Evolutionary conservation across 2,113 vertebrate genomes (phyloP).

Genomic region (Chionomys nivalis): DNA sequence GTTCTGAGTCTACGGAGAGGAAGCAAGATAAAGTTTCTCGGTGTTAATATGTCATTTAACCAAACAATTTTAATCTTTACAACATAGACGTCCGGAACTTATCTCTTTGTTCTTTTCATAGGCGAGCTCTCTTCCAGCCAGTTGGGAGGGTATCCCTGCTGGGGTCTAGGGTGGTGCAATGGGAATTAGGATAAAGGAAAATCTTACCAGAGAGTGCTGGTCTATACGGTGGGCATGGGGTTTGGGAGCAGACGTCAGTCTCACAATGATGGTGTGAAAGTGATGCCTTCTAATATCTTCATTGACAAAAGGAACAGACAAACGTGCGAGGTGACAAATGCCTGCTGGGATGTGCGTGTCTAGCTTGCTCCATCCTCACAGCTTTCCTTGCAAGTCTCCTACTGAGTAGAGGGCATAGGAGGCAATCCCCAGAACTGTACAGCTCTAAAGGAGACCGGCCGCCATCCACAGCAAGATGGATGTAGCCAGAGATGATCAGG

Average conservation of each 20-base stretch:
- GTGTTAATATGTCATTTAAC: neutral
- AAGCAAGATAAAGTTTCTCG: neutral
- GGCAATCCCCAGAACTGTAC: too few species aligned
- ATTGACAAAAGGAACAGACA: neutral
- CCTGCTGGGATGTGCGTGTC: fast-evolving
- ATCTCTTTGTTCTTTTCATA: neutral
- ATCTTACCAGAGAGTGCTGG: neutral
- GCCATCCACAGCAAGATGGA: neutral
- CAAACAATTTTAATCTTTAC: neutral
- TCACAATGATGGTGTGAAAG: neutral
- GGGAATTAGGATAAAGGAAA: neutral
- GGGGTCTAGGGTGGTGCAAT: fast-evolving
- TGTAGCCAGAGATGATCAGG: neutral
- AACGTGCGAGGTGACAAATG: fast-evolving
- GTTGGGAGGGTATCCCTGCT: neutral
- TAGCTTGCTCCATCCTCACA: fast-evolving
- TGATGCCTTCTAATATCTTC: neutral
- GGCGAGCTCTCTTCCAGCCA: fast-evolving
- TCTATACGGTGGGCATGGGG: too few species aligned
- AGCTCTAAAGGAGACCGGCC: neutral
- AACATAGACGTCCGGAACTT: too few species aligned
- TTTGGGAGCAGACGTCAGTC: too few species aligned
- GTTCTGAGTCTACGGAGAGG: neutral
- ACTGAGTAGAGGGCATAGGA: fast-evolving
- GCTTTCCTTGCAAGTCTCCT: neutral